Percentiles rank a stretch among this genome's conserved stretches.
phyloP scores from a whole-genome alignment of 2,797 vertebrate species.

The Enoplosus armatus region DNA sequence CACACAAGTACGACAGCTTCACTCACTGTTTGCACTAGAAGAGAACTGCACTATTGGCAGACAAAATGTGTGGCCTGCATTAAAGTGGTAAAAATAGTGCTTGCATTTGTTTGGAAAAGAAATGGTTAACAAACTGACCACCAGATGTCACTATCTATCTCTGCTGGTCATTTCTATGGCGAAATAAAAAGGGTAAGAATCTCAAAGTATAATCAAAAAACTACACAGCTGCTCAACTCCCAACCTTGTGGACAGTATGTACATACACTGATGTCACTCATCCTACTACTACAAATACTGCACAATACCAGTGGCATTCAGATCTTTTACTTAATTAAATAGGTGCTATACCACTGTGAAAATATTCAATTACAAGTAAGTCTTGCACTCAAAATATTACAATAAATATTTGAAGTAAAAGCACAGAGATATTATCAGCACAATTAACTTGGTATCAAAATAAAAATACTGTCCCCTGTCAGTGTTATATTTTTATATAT shows the following conservation, averaged over 20 bases:
- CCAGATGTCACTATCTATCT: slow-evolving; percentile 64
- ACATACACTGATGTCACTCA: neutral
- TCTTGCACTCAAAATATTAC: neutral
- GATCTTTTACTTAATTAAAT: neutral
- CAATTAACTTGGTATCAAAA: neutral
- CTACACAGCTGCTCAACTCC: neutral
- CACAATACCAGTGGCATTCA: neutral
- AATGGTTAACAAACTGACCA: slow-evolving; percentile 38
- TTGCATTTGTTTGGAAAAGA: neutral
- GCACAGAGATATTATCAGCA: neutral
- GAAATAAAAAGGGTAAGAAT: neutral
- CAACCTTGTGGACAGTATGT: neutral
- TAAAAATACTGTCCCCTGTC: neutral
- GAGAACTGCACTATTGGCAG: neutral
- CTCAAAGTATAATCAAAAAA: neutral
- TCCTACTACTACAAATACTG: neutral
- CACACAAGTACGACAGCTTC: neutral
- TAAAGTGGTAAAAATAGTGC: slow-evolving; percentile 14
- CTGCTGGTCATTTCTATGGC: neutral
- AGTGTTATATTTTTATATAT: neutral
- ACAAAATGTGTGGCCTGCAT: slow-evolving; percentile 17
- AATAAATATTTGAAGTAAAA: neutral
- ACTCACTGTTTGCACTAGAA: neutral
- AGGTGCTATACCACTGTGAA: neutral
- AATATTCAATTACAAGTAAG: neutral